Evolutionary conservation across 2,797 vertebrate genomes (phyloP).

Genomic region (Eulemur rubriventer): DNA sequence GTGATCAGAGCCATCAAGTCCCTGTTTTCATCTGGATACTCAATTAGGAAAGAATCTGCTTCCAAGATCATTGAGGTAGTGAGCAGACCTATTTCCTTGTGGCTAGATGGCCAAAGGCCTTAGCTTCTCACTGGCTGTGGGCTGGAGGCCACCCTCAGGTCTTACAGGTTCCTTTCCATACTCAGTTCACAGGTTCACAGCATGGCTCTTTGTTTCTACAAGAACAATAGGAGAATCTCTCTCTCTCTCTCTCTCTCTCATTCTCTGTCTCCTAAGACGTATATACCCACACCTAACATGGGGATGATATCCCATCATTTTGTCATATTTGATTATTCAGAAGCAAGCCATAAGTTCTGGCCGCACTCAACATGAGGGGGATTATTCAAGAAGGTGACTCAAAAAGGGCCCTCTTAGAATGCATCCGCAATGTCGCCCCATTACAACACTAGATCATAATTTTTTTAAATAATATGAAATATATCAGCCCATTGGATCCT

Average conservation of each 20-base stretch:
- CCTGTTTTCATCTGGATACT: not conserved
- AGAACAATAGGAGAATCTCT: not conserved
- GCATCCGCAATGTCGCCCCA: not conserved
- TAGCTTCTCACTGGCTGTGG: not conserved
- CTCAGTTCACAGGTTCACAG: not conserved
- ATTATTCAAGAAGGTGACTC: not conserved
- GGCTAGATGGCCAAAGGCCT: not conserved
- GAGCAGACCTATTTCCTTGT: not conserved
- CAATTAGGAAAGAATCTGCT: not conserved
- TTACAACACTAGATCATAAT: not conserved
- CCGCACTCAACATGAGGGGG: not conserved
- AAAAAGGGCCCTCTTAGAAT: not conserved
- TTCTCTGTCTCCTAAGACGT: not conserved
- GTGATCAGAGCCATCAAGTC: too few species aligned
- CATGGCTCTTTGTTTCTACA: not conserved
- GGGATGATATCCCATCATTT: not conserved
- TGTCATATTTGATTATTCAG: not conserved
- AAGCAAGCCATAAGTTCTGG: not conserved
- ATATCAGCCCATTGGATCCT: not conserved
- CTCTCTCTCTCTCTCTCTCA: not conserved
- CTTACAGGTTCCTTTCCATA: not conserved
- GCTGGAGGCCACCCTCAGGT: not conserved
- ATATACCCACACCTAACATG: not conserved
- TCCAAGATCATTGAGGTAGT: not conserved
- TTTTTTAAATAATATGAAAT: not conserved